Evolutionary conservation across 64 coral and sea anemone species (phyloP).

Genomic region (Exaiptasia diaphana): DNA sequence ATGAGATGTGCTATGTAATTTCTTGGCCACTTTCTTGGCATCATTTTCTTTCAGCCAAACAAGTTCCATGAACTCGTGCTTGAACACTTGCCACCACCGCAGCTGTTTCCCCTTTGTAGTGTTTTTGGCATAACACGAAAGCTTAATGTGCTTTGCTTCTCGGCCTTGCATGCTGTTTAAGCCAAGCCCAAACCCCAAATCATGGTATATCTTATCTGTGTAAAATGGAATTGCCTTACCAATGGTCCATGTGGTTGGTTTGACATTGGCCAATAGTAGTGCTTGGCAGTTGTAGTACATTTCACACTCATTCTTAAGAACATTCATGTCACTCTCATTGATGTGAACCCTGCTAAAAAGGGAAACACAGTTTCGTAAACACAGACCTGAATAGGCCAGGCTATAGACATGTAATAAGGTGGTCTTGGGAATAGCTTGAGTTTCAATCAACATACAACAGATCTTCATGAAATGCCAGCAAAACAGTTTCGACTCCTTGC

Average conservation of each 20-base stretch:
- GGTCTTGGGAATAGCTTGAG: background rate
- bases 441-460: background rate
- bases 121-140: conserved; percentile 49
- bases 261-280: conserved; percentile 38
- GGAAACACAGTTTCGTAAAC: conserved; percentile 33
- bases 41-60: conserved; percentile 17
- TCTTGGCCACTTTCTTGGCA: background rate
- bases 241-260: conserved; percentile 59
- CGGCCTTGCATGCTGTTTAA: conserved; percentile 64
- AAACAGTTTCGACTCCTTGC: conserved; percentile 53
- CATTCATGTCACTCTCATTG: conserved; percentile 20
- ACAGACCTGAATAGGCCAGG: conserved; percentile 62
- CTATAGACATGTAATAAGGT: conserved; percentile 28
- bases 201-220: conserved; percentile 34
- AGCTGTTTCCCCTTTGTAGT: conserved; percentile 37
- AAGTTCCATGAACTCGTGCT: background rate
- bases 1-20: background rate
- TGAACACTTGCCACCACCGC: conserved; percentile 10
- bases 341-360: conserved; percentile 55
- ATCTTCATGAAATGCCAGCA: conserved; percentile 61
- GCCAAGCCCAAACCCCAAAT: conserved; percentile 52
- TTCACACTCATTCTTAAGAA: conserved; percentile 34
- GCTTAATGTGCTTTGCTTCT: conserved; percentile 66
- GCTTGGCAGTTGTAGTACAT: conserved; percentile 49
- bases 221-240: conserved; percentile 52